Percentiles rank a stretch among this genome's conserved stretches.
These are phyloP conservation scores for Budorcas taxicolor DNA, from an alignment of 2,113 vertebrate genomes.

Conservation along the genomic window DNA sequence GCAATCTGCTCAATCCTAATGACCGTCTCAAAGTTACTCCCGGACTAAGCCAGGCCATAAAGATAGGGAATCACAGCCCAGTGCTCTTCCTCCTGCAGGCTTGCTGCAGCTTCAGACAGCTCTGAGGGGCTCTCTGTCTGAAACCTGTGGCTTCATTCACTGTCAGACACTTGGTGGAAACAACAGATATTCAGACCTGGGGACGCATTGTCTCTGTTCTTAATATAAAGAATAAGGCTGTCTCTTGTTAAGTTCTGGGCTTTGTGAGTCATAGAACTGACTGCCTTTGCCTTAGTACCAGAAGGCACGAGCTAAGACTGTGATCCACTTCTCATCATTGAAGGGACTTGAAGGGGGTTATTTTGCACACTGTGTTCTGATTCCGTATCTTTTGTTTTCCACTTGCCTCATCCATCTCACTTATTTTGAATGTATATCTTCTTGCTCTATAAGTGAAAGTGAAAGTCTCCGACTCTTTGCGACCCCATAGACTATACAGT, in stretches of 20 bases:
- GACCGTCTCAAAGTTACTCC: not conserved
- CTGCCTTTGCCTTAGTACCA: not conserved
- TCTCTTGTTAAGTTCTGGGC: not conserved
- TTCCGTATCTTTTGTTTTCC: not conserved
- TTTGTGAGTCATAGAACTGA: not conserved
- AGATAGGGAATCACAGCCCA: not conserved
- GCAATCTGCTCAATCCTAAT: not conserved
- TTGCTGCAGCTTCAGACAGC: no score
- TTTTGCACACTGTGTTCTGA: not conserved
- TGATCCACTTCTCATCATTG: not conserved
- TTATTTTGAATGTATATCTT: not conserved
- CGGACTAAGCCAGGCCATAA: not conserved
- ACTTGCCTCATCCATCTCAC: not conserved
- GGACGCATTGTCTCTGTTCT: not conserved
- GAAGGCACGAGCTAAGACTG: not conserved
- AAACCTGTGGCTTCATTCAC: not conserved
- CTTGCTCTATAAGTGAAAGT: not conserved
- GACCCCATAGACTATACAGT: not conserved
- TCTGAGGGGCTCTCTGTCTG: not conserved
- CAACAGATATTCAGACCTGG: not conserved
- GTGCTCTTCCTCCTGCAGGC: fast-evolving
- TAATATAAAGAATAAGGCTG: not conserved
- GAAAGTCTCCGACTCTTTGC: not conserved
- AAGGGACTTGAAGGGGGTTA: not conserved
- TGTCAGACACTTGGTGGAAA: not conserved